These are phyloP conservation scores for Spinibarbus caldwelli DNA, from an alignment of 2,797 vertebrate species.

Conservation along the genomic window DNA sequence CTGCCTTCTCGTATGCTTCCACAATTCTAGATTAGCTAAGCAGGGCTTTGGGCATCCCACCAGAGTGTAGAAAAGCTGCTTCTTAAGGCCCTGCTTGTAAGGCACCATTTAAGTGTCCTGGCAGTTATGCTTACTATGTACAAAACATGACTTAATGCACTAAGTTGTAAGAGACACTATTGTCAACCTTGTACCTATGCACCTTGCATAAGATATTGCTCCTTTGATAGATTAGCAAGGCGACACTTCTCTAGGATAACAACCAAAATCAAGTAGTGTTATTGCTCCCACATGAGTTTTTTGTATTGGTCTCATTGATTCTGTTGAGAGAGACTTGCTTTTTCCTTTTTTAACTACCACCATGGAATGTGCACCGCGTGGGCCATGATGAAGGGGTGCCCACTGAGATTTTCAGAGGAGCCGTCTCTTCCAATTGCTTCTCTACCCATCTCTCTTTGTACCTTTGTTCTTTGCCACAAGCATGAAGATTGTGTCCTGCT, in stretches of 20 bases:
- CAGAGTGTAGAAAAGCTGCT: not conserved
- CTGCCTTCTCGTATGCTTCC: not conserved
- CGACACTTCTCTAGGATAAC: not conserved
- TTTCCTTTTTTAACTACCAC: slow-evolving; percentile 15
- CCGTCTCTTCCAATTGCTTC: not conserved
- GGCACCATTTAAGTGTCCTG: not conserved
- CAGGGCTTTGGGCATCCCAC: no score
- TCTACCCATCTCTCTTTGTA: not conserved
- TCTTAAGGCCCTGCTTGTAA: slow-evolving; percentile 15
- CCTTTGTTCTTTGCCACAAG: slow-evolving; percentile 18
- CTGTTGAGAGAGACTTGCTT: not conserved
- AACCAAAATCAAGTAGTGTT: not conserved
- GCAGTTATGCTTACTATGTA: slow-evolving; percentile 19
- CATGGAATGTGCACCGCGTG: not conserved
- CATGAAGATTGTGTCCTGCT: slow-evolving; percentile 15
- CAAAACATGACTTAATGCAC: not conserved
- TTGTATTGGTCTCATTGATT: not conserved
- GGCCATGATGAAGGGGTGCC: slow-evolving; percentile 8
- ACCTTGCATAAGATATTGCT: slow-evolving; percentile 17
- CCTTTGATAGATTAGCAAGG: not conserved
- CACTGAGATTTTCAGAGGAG: slow-evolving; percentile 29
- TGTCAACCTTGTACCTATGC: slow-evolving; percentile 9
- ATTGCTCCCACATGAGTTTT: not conserved
- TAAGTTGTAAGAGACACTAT: not conserved
- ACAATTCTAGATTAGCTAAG: not conserved